Percentiles rank a stretch among this genome's conserved stretches.
Conservation (phyloP, 2,113 vertebrate species). For the Sinocyclocheilus grahami region DNA sequence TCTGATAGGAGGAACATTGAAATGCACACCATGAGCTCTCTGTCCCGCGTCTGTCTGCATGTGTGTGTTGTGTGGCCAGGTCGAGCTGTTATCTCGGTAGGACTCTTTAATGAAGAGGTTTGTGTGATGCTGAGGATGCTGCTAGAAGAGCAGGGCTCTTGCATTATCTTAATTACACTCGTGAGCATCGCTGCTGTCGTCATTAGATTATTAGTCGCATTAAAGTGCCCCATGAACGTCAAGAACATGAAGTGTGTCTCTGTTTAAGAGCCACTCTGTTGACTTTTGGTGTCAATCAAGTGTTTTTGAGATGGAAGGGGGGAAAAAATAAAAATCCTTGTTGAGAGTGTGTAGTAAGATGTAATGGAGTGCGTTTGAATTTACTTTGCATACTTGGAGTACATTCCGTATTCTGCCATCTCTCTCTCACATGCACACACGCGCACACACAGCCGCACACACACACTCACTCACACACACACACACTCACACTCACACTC, state of each 20-base stretch:
- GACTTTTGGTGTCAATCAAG: slow-evolving; percentile 58
- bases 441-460: slow-evolving; percentile 26
- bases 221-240: slow-evolving; percentile 63
- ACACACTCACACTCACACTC: slow-evolving; percentile 17
- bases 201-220: slow-evolving; percentile 71
- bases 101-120: slow-evolving; percentile 66
- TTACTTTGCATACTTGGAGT: background rate
- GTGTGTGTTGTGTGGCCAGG: slow-evolving; percentile 50
- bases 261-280: slow-evolving; percentile 65
- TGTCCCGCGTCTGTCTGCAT: background rate
- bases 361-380: slow-evolving; percentile 25
- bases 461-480: slow-evolving; percentile 28
- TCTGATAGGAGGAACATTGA: slow-evolving; percentile 12
- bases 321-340: slow-evolving; percentile 39
- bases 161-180: slow-evolving; percentile 73
- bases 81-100: slow-evolving; percentile 58
- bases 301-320: slow-evolving; percentile 40
- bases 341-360: slow-evolving; percentile 46
- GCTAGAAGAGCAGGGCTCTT: slow-evolving; percentile 67
- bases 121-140: slow-evolving; percentile 65
- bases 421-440: background rate
- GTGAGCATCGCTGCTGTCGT: slow-evolving; percentile 67
- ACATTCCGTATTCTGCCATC: background rate
- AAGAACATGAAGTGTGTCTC: slow-evolving; percentile 68
- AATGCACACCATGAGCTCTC: slow-evolving; percentile 19